Evolutionary conservation across 1,140 invertebrate genomes (phyloP).

Genomic region (Chironomus tepperi): DNA sequence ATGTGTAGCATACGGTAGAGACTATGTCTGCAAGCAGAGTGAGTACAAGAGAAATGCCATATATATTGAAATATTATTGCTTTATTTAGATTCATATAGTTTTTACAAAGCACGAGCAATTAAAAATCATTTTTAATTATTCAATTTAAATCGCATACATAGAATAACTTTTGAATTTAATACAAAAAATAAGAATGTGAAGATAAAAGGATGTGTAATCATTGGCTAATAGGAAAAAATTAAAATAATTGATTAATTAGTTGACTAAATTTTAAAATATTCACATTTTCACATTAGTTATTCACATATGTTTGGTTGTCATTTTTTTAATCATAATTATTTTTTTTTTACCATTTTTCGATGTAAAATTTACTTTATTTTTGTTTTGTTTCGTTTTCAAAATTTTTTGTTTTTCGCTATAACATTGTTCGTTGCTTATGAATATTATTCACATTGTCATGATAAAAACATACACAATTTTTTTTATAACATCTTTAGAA

Average conservation of each 20-base stretch:
- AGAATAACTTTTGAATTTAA: constrained; percentile 11
- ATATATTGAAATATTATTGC: constrained; percentile 2
- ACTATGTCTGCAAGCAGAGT: constrained; percentile 72
- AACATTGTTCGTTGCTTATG: background rate
- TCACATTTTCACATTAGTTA: background rate
- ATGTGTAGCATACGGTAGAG: constrained; percentile 66
- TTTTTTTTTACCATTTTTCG: background rate
- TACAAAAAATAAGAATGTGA: background rate
- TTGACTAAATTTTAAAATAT: background rate
- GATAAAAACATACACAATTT: too few relatives aligned
- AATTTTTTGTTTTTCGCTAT: background rate
- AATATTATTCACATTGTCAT: too few relatives aligned
- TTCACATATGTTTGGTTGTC: background rate
- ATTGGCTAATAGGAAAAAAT: background rate
- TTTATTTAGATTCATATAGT: constrained; percentile 5
- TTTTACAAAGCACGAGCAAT: background rate
- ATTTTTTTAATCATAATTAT: background rate
- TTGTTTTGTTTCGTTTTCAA: too few relatives aligned
- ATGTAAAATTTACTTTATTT: too few relatives aligned
- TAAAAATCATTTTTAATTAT: background rate
- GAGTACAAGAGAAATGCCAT: constrained; percentile 43
- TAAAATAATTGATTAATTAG: background rate
- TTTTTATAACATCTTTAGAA: background rate
- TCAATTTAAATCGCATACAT: background rate
- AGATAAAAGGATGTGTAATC: background rate